Conservation (phyloP, 2,888 invertebrate genomes). For the Idaea biselata region DNA sequence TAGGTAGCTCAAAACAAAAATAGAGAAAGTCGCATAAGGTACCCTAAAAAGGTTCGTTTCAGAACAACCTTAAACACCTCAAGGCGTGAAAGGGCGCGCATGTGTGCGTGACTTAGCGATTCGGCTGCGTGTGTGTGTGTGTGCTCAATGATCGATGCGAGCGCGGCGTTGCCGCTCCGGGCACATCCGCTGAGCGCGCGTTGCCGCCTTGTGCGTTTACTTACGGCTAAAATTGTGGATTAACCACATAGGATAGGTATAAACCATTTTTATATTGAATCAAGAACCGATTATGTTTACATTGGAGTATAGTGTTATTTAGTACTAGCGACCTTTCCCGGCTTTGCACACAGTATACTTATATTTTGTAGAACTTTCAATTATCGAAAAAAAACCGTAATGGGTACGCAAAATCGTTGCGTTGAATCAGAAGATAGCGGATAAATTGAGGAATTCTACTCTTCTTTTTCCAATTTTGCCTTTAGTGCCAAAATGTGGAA, state of each 20-base stretch:
- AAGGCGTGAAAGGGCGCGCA: constrained; percentile 33
- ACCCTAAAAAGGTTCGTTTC: constrained; percentile 15
- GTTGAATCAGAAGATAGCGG: no score
- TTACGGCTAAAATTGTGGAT: constrained; percentile 49
- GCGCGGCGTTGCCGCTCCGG: constrained; percentile 83
- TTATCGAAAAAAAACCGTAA: no score
- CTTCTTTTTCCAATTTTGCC: no score
- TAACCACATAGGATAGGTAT: no score
- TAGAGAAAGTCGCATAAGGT: not conserved
- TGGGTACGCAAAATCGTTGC: no score
- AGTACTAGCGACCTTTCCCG: not conserved
- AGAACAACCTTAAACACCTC: constrained; percentile 30
- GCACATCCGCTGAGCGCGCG: constrained; percentile 77
- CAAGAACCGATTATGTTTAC: not conserved
- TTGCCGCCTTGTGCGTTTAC: constrained; percentile 57
- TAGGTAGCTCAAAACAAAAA: not conserved
- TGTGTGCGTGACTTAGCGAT: constrained; percentile 33
- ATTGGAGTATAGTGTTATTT: not conserved
- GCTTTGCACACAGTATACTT: no score
- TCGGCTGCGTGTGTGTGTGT: constrained; percentile 44
- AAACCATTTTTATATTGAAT: constrained; percentile 33
- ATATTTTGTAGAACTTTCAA: no score
- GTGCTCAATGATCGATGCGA: constrained; percentile 81
- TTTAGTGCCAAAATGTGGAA: no score
- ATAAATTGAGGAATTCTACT: no score